A percentile compares a stretch with the other conserved stretches of the same genome.
Conservation (phyloP, 2,888 invertebrate genomes). For the Nudaria mundana region DNA sequence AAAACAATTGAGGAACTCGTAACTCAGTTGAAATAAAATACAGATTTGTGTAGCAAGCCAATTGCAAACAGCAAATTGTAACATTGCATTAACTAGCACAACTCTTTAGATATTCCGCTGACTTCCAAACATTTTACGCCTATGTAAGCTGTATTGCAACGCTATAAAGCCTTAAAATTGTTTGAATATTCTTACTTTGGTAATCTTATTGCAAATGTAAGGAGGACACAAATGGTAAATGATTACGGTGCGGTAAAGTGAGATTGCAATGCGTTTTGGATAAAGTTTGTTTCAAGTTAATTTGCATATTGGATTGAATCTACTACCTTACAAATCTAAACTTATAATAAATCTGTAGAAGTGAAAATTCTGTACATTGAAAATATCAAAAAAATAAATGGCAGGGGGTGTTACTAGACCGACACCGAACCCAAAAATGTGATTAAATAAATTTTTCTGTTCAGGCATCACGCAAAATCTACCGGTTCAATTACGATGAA, state of each 20-base stretch:
- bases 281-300: constrained; percentile 35
- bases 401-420: too few relatives aligned
- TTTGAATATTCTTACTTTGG: constrained; percentile 12
- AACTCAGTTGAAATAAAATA: constrained; percentile 20
- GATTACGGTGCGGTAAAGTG: constrained; percentile 40
- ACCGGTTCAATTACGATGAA: too few relatives aligned
- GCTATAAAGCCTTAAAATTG: constrained; percentile 12
- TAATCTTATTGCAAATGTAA: constrained; percentile 35
- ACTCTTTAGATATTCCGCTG: constrained; percentile 16
- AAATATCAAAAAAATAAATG: too few relatives aligned
- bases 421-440: too few relatives aligned
- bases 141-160: constrained; percentile 7
- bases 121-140: constrained; percentile 2
- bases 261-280: constrained; percentile 36
- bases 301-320: constrained; percentile 35
- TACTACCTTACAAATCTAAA: too few relatives aligned
- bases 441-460: too few relatives aligned
- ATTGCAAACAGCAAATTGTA: constrained; percentile 3
- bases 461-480: too few relatives aligned
- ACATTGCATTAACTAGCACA: constrained; percentile 18
- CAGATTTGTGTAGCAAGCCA: constrained; percentile 8
- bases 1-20: too few relatives aligned
- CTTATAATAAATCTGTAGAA: too few relatives aligned
- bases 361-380: too few relatives aligned
- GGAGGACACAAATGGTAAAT: constrained; percentile 35